Base-by-base conservation (phyloP, 1,140 invertebrate species). In the Panagrolaimus sp. region DNA sequence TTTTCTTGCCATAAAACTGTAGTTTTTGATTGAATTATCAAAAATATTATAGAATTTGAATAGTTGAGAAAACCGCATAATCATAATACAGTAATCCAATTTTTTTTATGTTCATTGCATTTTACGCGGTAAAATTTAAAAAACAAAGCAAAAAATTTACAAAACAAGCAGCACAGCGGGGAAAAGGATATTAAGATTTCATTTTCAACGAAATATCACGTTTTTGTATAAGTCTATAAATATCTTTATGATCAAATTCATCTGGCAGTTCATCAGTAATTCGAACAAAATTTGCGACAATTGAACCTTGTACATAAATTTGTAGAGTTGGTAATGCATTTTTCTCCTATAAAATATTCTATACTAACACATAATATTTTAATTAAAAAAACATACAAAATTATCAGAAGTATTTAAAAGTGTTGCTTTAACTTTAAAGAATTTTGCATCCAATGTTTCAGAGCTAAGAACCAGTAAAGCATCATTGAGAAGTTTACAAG, bases 271-370 rank as follows among this genome's bases (percentile, higher is more conserved):
- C 90, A 81, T 93, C 89, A 14, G 89, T 89, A 15, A 98, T 79
- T 38, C 90, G 86, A 12, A 97, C 89, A 87, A 96, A 96, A 85
- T 96, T 97, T 9, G 92, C 93, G 79, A 98, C 89, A 9, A 97
- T 85, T 79, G 92, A 89, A 9, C 91, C 91, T 66, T 87, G 88
- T 86, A 93, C 94, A 82, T 98, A 98, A 0, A 92, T 89, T 28
- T 97, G 85, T 52, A 98, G 83, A 15, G 94, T 93, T 44, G 95
- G 95, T 1, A 96, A 88, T 17, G 94, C 95, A 75, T 89, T 89
- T 43, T 88, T 85, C 81, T 91, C 89, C 86, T 87, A 73, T 43
- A 81, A 78, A 38, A 10, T 7, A n/a, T 21, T 7, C n/a, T 2
- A 67, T n/a, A 21, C 17, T 10, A 55, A 21, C 65, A n/a, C 17